Percentiles rank a stretch among this genome's conserved stretches.
These are phyloP conservation scores for Laspeyria flexula DNA, from an alignment of 2,888 invertebrate genomes.

Conservation along the genomic window DNA sequence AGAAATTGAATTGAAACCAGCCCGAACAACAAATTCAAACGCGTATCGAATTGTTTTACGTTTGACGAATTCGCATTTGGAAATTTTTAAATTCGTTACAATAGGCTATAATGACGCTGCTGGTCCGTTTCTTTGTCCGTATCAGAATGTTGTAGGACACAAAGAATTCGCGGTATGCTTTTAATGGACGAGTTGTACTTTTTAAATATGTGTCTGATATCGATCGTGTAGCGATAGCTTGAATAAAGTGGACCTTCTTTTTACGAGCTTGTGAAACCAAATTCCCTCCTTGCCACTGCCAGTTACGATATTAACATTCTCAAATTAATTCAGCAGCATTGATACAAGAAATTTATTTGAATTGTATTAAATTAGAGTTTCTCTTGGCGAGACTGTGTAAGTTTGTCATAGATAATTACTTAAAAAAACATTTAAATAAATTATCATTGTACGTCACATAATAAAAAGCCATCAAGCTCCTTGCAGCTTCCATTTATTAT, in stretches of 20 bases:
- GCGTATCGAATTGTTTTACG: conserved; percentile 87
- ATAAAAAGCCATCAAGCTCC: conserved; percentile 61
- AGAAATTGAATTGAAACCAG: conserved; percentile 84
- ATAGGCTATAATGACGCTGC: conserved; percentile 84
- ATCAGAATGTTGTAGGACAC: conserved; percentile 67
- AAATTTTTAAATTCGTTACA: conserved; percentile 82
- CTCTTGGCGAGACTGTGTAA: no score
- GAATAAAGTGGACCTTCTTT: conserved; percentile 65
- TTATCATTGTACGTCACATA: conserved; percentile 63
- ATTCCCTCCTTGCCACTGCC: conserved; percentile 61
- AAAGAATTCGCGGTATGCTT: conserved; percentile 71
- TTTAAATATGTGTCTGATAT: conserved; percentile 66
- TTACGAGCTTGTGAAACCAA: conserved; percentile 54
- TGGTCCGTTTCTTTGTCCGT: conserved; percentile 77
- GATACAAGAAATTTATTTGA: conserved; percentile 43
- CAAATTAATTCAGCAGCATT: conserved; percentile 57
- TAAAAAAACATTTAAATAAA: no score
- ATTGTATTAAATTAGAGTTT: conserved; percentile 44
- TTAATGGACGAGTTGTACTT: conserved; percentile 62
- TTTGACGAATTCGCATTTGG: conserved; percentile 84
- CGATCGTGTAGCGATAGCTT: conserved; percentile 80
- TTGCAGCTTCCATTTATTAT: conserved; percentile 76
- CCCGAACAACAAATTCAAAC: conserved; percentile 83
- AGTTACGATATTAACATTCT: conserved; percentile 64
- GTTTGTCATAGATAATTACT: no score